phyloP scores from a whole-genome alignment of 2,888 invertebrate species.

The Nomada hirtipes region DNA sequence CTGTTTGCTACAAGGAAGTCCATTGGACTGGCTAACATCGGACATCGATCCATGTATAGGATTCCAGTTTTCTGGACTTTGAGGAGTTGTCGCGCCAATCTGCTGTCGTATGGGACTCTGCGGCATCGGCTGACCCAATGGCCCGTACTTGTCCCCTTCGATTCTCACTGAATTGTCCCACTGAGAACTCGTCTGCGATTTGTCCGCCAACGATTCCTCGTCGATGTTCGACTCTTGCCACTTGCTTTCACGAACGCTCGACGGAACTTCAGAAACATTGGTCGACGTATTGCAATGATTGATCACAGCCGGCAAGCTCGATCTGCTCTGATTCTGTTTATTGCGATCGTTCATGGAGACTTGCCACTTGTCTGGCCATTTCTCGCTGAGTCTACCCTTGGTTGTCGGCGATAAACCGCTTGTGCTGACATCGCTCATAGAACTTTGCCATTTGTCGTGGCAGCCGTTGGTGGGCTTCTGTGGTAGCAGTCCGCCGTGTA shows the following conservation, averaged over 20 bases:
- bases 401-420: constrained; percentile 56
- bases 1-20: constrained; percentile 84
- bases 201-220: constrained; percentile 66
- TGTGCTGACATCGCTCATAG: constrained; percentile 88
- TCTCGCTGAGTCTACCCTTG: constrained; percentile 67
- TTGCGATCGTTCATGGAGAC: constrained; percentile 80
- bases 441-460: constrained; percentile 86
- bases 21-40: constrained; percentile 78
- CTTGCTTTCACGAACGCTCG: constrained; percentile 70
- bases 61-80: constrained; percentile 75
- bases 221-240: constrained; percentile 80
- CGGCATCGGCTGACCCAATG: constrained; percentile 66
- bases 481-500: constrained; percentile 72
- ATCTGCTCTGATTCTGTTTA: constrained; percentile 68
- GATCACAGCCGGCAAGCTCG: constrained; percentile 73
- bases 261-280: constrained; percentile 67
- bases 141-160: constrained; percentile 68
- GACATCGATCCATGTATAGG: constrained; percentile 79
- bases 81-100: constrained; percentile 56
- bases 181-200: constrained; percentile 64
- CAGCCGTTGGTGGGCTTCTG: constrained; percentile 70
- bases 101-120: constrained; percentile 72
- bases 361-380: constrained; percentile 80
- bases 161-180: constrained; percentile 71
- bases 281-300: constrained; percentile 68